Percentiles rank a stretch among this genome's conserved stretches.
Evolutionary conservation across 2,113 vertebrate genomes (phyloP).

Genomic region (Eleginops maclovinus): DNA sequence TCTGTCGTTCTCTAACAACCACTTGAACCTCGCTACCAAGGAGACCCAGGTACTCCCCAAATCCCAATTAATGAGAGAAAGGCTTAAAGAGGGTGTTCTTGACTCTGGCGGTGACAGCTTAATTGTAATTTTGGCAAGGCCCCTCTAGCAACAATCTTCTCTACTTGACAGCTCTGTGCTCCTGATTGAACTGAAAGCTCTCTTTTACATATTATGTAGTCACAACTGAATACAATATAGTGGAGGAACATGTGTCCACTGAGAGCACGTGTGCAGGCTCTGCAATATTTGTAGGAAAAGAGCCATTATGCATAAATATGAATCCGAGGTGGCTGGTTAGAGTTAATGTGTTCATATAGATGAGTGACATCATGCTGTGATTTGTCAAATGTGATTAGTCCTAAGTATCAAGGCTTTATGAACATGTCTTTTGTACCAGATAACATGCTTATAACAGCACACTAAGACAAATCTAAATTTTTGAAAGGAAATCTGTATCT

Average conservation of each 20-base stretch:
- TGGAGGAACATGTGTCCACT: constrained; percentile 44
- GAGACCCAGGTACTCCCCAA: constrained; percentile 83
- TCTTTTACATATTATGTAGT: constrained; percentile 78
- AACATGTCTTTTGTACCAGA: not conserved
- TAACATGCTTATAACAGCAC: not conserved
- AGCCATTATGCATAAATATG: constrained; percentile 19
- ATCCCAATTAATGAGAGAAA: constrained; percentile 85
- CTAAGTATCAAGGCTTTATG: not conserved
- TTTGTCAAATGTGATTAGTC: constrained; percentile 4
- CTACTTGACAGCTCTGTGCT: constrained; percentile 76
- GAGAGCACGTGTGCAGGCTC: constrained; percentile 28
- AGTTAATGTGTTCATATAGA: constrained; percentile 3
- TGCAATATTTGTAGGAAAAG: constrained; percentile 2
- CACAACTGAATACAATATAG: constrained; percentile 38
- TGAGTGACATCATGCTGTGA: not conserved
- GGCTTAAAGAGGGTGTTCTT: constrained; percentile 83
- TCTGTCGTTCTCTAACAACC: constrained; percentile 82
- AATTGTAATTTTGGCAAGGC: constrained; percentile 83
- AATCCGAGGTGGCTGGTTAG: constrained; percentile 7
- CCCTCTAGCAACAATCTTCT: constrained; percentile 82
- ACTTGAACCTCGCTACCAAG: constrained; percentile 82
- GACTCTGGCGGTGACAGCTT: constrained; percentile 82
- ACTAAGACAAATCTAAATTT: not conserved
- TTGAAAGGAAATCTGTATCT: not conserved
- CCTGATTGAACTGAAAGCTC: constrained; percentile 74